Conservation (phyloP, 2,113 vertebrate species). For the Anser brachyrhynchus region DNA sequence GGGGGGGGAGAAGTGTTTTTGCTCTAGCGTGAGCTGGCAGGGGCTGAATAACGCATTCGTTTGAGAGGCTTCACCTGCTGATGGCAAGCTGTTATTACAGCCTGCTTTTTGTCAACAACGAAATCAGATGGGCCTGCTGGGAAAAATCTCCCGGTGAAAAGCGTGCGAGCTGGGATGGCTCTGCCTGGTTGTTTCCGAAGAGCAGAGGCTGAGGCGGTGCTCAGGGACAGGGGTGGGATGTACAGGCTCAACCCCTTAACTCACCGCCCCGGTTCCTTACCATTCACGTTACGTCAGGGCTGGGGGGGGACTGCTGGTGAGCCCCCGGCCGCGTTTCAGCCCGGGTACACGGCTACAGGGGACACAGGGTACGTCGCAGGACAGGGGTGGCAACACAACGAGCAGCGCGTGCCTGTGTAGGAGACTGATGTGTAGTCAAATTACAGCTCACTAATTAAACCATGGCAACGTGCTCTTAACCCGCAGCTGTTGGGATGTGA, state of each 20-base stretch:
- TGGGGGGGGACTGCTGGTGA: neutral
- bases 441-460: neutral
- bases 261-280: neutral
- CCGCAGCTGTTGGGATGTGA: neutral
- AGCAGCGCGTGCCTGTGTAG: accelerated
- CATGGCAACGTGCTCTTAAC: neutral
- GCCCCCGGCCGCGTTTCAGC: accelerated
- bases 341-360: neutral
- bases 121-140: neutral
- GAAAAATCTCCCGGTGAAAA: neutral
- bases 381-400: neutral
- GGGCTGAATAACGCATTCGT: neutral
- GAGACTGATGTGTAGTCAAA: neutral
- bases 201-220: neutral
- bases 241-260: neutral
- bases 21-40: slow-evolving; percentile 1
- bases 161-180: neutral
- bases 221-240: neutral
- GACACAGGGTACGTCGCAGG: neutral
- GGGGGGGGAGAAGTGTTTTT: slow-evolving; percentile 10
- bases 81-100: slow-evolving; percentile 50
- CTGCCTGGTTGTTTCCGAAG: neutral
- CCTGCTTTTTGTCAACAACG: neutral
- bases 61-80: slow-evolving; percentile 25
- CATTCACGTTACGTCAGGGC: neutral